phyloP scores from a whole-genome alignment of 2,113 vertebrate genomes.

The Penelope pileata region DNA sequence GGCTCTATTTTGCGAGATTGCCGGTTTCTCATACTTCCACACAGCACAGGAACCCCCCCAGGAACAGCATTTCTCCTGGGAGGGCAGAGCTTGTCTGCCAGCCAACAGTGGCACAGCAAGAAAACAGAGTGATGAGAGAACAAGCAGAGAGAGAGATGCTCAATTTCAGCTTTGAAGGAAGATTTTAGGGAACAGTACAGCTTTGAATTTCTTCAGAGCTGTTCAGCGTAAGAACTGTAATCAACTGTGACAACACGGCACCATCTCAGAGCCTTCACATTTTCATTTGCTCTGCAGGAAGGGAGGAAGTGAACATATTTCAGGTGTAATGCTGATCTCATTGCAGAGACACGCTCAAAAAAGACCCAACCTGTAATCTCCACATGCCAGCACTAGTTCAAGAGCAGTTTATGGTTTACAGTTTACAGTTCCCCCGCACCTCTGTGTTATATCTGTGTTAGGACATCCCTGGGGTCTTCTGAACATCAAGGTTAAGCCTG shows the following conservation, averaged over 20 bases:
- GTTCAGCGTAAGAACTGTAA: not conserved
- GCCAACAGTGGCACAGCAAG: not conserved
- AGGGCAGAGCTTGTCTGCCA: not conserved
- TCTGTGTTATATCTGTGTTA: not conserved
- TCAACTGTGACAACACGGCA: not conserved
- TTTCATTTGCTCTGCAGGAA: slow-evolving; percentile 12
- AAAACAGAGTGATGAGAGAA: not conserved
- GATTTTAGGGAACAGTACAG: slow-evolving; percentile 12
- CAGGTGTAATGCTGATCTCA: not conserved
- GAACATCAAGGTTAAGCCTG: not conserved
- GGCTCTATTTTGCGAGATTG: not conserved
- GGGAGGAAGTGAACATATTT: not conserved
- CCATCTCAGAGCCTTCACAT: not conserved
- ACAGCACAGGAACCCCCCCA: not conserved
- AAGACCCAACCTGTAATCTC: not conserved
- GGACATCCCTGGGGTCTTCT: not conserved
- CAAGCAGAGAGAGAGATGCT: not conserved
- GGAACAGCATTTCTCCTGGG: not conserved
- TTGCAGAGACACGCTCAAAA: not conserved
- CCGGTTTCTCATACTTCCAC: not conserved
- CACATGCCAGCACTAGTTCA: not conserved
- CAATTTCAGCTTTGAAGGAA: not conserved
- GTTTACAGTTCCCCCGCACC: not conserved
- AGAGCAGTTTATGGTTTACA: too few species aligned
- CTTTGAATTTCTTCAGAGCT: slow-evolving; percentile 29